Evolutionary conservation across 1,140 invertebrate genomes (phyloP).

Genomic region (Formica selysi): DNA sequence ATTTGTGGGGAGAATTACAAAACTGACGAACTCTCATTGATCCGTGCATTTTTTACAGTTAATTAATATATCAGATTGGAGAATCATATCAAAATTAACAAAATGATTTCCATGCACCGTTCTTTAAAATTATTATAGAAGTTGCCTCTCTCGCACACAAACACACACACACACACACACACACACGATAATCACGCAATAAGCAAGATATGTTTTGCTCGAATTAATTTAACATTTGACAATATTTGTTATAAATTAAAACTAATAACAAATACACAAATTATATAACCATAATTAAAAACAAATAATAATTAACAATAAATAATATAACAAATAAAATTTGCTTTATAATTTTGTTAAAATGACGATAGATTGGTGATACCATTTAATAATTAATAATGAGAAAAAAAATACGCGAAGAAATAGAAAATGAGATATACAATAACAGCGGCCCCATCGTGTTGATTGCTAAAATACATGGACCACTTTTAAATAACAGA

Average conservation of each 20-base stretch:
- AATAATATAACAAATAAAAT: conserved; percentile 11
- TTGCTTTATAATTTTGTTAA: neutral
- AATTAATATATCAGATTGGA: conserved; percentile 3
- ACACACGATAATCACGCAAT: neutral
- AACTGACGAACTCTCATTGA: conserved; percentile 20
- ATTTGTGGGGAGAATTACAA: conserved; percentile 38
- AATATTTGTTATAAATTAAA: conserved; percentile 18
- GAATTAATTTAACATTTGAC: conserved; percentile 24
- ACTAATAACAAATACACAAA: neutral
- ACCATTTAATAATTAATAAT: neutral
- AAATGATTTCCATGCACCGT: neutral
- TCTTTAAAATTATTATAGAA: conserved; percentile 18
- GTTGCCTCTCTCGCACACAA: neutral
- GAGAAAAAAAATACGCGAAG: neutral
- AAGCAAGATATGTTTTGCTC: neutral
- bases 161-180: no score
- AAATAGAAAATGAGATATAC: neutral
- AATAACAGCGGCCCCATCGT: neutral
- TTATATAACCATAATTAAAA: conserved; percentile 3
- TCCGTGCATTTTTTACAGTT: conserved; percentile 29
- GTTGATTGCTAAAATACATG: neutral
- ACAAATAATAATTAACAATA: no score
- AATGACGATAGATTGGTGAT: conserved; percentile 4
- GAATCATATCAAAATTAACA: conserved; percentile 1
- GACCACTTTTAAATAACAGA: neutral